These are phyloP conservation scores for Arge pagana DNA, from an alignment of 2,888 invertebrate genomes.

Conservation along the genomic window DNA sequence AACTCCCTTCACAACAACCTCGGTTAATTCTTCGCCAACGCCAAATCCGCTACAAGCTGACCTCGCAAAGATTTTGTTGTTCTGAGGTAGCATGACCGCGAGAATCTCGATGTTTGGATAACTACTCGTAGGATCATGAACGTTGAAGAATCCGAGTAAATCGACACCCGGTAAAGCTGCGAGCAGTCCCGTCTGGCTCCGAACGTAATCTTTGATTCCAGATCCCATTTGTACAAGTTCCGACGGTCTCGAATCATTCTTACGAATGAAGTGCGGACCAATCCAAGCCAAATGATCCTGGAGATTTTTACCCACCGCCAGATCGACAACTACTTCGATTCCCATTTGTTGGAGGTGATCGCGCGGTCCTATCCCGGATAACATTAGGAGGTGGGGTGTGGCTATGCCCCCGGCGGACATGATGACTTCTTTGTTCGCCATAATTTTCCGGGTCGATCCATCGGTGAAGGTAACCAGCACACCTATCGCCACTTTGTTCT, in stretches of 20 bases:
- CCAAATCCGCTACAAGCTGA: slow-evolving; percentile 23
- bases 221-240: slow-evolving; percentile 31
- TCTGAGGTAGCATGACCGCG: slow-evolving; percentile 57
- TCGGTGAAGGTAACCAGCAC: slow-evolving; percentile 55
- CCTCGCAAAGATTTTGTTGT: slow-evolving; percentile 18
- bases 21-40: slow-evolving; percentile 33
- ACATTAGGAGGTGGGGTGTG: slow-evolving; percentile 70
- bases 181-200: slow-evolving; percentile 56
- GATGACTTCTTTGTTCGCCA: slow-evolving; percentile 66
- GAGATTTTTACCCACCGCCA: slow-evolving; percentile 63
- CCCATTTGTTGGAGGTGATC: slow-evolving; percentile 58
- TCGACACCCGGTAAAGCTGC: slow-evolving; percentile 58
- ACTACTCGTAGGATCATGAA: slow-evolving; percentile 54
- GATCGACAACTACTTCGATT: slow-evolving; percentile 57
- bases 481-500: slow-evolving; percentile 55
- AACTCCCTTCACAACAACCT: slow-evolving; percentile 37
- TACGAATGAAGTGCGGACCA: slow-evolving; percentile 32
- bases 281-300: slow-evolving; percentile 61
- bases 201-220: slow-evolving; percentile 53
- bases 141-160: slow-evolving; percentile 63
- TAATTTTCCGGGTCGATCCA: slow-evolving; percentile 39
- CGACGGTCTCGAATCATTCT: slow-evolving; percentile 27
- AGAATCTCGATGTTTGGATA: slow-evolving; percentile 66
- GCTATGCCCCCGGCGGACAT: slow-evolving; percentile 70
- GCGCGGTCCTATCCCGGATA: slow-evolving; percentile 68